Percentiles rank a stretch among this genome's conserved stretches.
Evolutionary conservation across 2,113 vertebrate species (phyloP).

Genomic region (Bos taurus): ARS-UCD2.0 NC_037338.1:24733501-24734000

Average conservation of each 20-base stretch:
- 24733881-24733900: neutral
- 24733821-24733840: neutral
- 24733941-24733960: neutral
- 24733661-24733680: conserved; percentile 95
- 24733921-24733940: neutral
- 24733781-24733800: neutral
- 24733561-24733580: neutral
- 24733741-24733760: conserved; percentile 99
- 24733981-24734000: conserved; percentile 20
- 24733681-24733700: conserved; percentile 99
- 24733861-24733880: neutral
- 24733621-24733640: neutral
- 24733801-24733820: neutral
- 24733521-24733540: neutral
- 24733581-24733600: neutral
- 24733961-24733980: neutral
- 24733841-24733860: neutral
- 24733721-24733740: conserved; percentile 99
- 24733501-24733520: neutral
- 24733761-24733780: conserved; percentile 76
- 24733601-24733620: neutral
- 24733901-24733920: conserved; percentile 28
- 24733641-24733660: conserved; percentile 35
- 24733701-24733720: conserved; percentile 98
- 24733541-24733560: neutral